Conservation (phyloP, 2,888 invertebrate genomes). For the Stictocephala bisonia region DNA sequence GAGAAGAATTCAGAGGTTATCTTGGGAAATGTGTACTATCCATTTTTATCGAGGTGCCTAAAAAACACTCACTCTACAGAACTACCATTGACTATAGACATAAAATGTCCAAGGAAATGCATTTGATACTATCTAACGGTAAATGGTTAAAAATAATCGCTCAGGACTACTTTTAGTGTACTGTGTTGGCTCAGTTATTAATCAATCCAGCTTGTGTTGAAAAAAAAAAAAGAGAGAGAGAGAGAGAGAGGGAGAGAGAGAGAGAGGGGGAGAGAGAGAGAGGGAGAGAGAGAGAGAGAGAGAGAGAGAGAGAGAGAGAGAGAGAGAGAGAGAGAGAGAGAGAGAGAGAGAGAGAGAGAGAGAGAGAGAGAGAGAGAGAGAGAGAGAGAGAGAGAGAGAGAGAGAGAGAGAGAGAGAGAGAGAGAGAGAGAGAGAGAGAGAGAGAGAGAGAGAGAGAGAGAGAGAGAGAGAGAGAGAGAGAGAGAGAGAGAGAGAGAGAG, state of each 20-base stretch:
- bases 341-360: background rate
- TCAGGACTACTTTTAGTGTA: too few relatives aligned
- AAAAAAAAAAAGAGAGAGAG: background rate
- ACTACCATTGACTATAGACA: too few relatives aligned
- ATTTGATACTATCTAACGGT: too few relatives aligned
- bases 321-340: background rate
- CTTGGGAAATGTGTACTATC: too few relatives aligned
- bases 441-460: conserved; percentile 3
- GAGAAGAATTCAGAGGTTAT: too few relatives aligned
- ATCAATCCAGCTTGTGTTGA: too few relatives aligned
- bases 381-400: background rate
- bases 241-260: conserved; percentile 11
- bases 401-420: background rate
- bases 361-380: background rate
- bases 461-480: conserved; percentile 15
- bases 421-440: background rate
- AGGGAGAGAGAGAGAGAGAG: conserved; percentile 36
- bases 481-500: conserved; percentile 28
- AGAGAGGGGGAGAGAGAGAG: conserved; percentile 13
- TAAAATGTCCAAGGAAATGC: too few relatives aligned
- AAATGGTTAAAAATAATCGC: too few relatives aligned
- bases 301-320: conserved; percentile 26
- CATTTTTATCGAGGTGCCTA: too few relatives aligned
- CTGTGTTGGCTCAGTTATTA: too few relatives aligned
- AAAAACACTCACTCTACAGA: too few relatives aligned